A percentile compares a stretch with the other conserved stretches of the same genome.
Conservation (phyloP, 2,113 vertebrate genomes). For the Zosterops hypoxanthus region DNA sequence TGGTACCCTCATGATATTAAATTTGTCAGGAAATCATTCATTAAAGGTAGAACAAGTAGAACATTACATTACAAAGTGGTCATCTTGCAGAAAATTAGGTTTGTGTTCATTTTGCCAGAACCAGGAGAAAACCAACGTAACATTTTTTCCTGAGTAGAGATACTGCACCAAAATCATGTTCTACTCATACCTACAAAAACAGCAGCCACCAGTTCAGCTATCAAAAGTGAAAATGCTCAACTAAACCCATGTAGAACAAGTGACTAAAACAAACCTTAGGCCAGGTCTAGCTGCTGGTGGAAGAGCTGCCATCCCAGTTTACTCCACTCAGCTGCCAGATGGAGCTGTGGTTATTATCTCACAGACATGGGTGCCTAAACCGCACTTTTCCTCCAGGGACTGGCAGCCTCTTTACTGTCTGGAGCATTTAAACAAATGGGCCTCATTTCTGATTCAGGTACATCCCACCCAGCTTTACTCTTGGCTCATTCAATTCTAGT, state of each 20-base stretch:
- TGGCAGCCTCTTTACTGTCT: not conserved
- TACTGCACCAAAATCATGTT: not conserved
- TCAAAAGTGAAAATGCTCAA: not conserved
- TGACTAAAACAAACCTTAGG: not conserved
- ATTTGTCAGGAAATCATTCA: not conserved
- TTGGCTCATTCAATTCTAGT: not conserved
- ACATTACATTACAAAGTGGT: not conserved
- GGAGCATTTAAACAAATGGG: not conserved
- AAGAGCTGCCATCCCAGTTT: not conserved
- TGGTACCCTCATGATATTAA: not conserved
- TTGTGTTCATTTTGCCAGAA: not conserved
- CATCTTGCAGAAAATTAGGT: not conserved
- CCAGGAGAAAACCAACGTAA: not conserved
- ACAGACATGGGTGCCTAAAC: not conserved
- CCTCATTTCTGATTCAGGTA: not conserved
- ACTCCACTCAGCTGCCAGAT: not conserved
- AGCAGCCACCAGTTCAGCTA: not conserved
- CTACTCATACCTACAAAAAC: not conserved
- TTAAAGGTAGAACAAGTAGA: not conserved
- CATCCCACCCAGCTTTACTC: not conserved
- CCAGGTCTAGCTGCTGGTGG: not conserved
- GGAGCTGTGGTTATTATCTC: not conserved
- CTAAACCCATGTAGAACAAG: not conserved
- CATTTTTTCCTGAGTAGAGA: not conserved
- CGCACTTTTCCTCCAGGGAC: not conserved